Conservation (phyloP, 2,888 invertebrate genomes). For the Stenodema calcarata region DNA sequence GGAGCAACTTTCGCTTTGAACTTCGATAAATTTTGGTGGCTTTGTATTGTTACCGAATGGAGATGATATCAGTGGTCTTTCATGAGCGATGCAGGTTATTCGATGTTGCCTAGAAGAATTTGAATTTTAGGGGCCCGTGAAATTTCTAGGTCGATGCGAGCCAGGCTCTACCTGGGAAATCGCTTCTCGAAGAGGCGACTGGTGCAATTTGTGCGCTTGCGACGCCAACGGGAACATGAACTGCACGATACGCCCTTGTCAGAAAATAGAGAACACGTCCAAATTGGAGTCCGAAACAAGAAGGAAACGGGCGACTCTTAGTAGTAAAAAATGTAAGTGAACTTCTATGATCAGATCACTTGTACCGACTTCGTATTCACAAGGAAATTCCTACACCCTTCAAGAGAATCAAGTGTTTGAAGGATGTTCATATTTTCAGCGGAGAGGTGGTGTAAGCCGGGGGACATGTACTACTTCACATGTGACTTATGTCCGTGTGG, state of each 20-base stretch:
- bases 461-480: background rate
- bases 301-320: background rate
- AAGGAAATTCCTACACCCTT: too few relatives aligned
- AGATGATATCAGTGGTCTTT: too few relatives aligned
- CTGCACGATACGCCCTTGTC: background rate
- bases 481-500: conserved; percentile 30
- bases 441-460: conserved; percentile 29
- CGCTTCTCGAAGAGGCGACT: background rate
- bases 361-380: too few relatives aligned
- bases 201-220: conserved; percentile 15
- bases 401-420: too few relatives aligned
- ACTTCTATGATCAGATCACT: too few relatives aligned
- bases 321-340: background rate
- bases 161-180: conserved; percentile 10
- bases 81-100: too few relatives aligned
- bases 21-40: too few relatives aligned
- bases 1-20: too few relatives aligned
- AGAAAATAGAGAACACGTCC: background rate
- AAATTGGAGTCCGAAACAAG: background rate
- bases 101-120: too few relatives aligned
- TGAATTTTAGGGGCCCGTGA: too few relatives aligned
- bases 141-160: conserved; percentile 26
- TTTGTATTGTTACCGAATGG: too few relatives aligned
- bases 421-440: too few relatives aligned
- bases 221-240: conserved; percentile 6